Evolutionary conservation across 2,888 invertebrate genomes (phyloP), one percentile per base, ranked within the genome.

Genomic region (Fragum whitleyi): DNA sequence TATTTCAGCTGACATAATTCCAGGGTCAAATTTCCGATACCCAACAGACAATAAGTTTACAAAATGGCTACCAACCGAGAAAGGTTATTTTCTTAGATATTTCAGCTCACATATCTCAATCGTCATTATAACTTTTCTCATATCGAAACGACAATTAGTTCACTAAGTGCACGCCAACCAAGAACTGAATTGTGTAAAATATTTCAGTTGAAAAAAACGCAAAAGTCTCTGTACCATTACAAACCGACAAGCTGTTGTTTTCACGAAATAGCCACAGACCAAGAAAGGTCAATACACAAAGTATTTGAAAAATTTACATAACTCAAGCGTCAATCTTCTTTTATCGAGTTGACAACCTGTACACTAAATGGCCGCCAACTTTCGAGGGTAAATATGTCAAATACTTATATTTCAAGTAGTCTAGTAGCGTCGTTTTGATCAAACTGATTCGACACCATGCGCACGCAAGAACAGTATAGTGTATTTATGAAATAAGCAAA

Each of bases 41-140:
- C 82, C 32, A 71, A 69, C 62, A 65, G 74, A 57, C 73, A 79
- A 21, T 26, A 67, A 14, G 77, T 82, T 2, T 47, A 74, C 16
- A 57, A 77, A 59, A 53, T 82, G 36, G 70, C 77, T 29, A 39
- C 57, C 53, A 78, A 82, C 39, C 74, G 67, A 68, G 75, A 75
- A 14, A 78, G 75, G 82, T 82, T 76, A 55, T 21, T 23, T 2
- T 26, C 19, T 83, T 14, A 78, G 68, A 26, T 80, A 79, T 2
- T 53, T 69, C 55, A 78, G 75, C 62, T n/a, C n/a, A 28, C 53
- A 53, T 14, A 57, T 42, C 47, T 74, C 74, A 42, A 61, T 65
- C 42, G 51, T 68, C 42, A 82, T n/a, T n/a, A n/a, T n/a, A n/a
- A n/a, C 76, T 21, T 82, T 82, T 26, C 82, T 79, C n/a, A 79